Conservation (phyloP, 2,888 invertebrate genomes). For the Nysson spinosus region DNA sequence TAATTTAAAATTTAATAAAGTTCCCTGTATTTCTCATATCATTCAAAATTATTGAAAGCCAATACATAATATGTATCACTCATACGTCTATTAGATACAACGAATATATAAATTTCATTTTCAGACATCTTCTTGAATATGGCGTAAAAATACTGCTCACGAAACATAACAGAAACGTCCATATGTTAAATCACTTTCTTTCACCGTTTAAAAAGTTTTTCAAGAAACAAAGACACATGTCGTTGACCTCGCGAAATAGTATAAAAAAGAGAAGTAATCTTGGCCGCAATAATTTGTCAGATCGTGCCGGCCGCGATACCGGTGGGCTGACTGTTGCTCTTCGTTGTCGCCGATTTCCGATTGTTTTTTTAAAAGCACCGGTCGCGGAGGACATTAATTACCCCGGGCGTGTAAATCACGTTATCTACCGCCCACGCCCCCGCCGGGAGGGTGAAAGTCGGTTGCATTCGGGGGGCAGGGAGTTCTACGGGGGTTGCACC, state of each 20-base stretch:
- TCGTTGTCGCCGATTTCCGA: slow-evolving; percentile 73
- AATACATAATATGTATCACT: too few relatives aligned
- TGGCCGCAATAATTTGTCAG: slow-evolving; percentile 62
- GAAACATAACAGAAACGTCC: too few relatives aligned
- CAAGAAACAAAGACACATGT: slow-evolving; percentile 8
- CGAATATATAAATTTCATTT: too few relatives aligned
- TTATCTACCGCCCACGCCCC: slow-evolving; percentile 66
- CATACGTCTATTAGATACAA: too few relatives aligned
- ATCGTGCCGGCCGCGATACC: slow-evolving; percentile 55
- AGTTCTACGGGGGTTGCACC: slow-evolving; percentile 52
- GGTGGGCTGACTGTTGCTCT: slow-evolving; percentile 60
- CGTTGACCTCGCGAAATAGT: slow-evolving; percentile 9
- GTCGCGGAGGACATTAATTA: slow-evolving; percentile 71
- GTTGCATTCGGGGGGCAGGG: slow-evolving; percentile 29
- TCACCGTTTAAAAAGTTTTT: too few relatives aligned
- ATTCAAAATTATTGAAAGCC: too few relatives aligned
- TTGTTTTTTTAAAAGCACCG: slow-evolving; percentile 66
- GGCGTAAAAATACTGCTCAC: too few relatives aligned
- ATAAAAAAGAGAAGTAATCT: slow-evolving; percentile 24
- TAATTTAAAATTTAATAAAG: too few relatives aligned
- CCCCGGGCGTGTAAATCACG: slow-evolving; percentile 71
- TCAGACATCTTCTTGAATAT: too few relatives aligned
- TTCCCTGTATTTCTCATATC: too few relatives aligned
- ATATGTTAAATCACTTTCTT: too few relatives aligned
- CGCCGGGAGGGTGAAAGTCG: slow-evolving; percentile 14